Evolutionary conservation across 2,113 vertebrate species (phyloP), one percentile per base, ranked within the genome.

Genomic region (Tichodroma muraria): DNA sequence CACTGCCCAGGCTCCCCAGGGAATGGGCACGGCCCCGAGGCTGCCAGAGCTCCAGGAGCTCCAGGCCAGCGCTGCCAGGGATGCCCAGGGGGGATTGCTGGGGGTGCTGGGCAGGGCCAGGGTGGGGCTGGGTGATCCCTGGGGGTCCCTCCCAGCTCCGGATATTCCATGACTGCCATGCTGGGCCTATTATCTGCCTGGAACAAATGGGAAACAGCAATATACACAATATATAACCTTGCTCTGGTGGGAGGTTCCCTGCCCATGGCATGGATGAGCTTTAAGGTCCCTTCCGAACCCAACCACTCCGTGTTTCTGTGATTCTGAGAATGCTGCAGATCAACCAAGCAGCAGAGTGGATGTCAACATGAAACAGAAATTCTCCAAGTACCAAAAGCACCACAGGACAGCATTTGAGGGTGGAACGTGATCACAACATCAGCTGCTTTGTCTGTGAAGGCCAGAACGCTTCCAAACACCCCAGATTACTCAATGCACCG

Each of bases 1-100:
- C 66, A 82, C 80, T 61, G 80, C 56, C 42, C 78, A 72, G 80
- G 80, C n/a, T n/a, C n/a, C n/a, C n/a, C n/a, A n/a, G n/a, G n/a
- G 59, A 64, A 73, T 73, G 81, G 69, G 68, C 69, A 73, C 57
- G 18, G 68, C 66, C 66, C 80, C 56, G 47, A 61, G 66, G 66
- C 66, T 61, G 66, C 57, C 70, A 65, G 5, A 85, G 81, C 81
- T 56, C 19, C 81, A 65, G 81, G 50, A 65, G 81, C 37, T 4
- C 50, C 38, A 40, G 79, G 78, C 0, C 78, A 80, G 13, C 21
- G 22, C 68, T 84, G 49, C 50, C 69, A 85, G 81, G 70, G 35
- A 11, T 54, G 69, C 22, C 8, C 52, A 50, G 60, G 70, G 82
- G 60, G 35, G 35, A 2, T 5, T 65, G 42, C 0, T 24, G 70